Evolutionary conservation across 1,140 invertebrate genomes (phyloP), one percentile per base, ranked within the genome.

Genomic region (Eciton burchellii): DNA sequence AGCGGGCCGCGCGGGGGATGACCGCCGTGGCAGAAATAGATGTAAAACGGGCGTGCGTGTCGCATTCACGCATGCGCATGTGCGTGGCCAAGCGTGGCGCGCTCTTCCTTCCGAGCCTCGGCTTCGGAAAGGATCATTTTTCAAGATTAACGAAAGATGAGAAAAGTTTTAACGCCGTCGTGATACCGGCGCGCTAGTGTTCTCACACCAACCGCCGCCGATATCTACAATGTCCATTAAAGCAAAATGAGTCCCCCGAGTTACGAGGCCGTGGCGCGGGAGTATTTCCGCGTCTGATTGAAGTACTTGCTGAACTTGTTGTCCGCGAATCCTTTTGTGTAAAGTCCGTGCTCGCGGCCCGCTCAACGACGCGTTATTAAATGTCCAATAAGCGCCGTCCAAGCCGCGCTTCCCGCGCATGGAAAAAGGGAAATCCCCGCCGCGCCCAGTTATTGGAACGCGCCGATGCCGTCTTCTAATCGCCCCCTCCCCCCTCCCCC

Each of bases 131-230:
- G 76, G 88, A 88, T 81, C 84, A 91, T 93, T 93, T 92, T 93
- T 92, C 88, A 87, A 92, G 89, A 92, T 92, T 92, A 92, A 88
- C 87, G 84, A 89, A 88, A 92, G 89, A 93, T 93, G 92, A 92
- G 92, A 90, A 93, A 93, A 93, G 91, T 93, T 93, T 93, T 93
- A 92, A 93, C 88, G 86, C 72, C 83, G 60, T 68, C 66, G 84
- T 83, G 90, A 90, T 90, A 87, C 43, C 59, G 52, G 74, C 43
- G 81, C 52, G 35, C 19, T 45, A 60, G 43, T 41, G 56, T 41
- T 79, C 60, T 81, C 76, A 57, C 66, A 29, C 24, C 57, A 49
- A 62, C 43, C n/a, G n/a, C n/a, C n/a, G n/a, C 21, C n/a, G 85
- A 56, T 62, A 70, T 87, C 74, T 76, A 47, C 68, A 63, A 84